A percentile compares a stretch with the other conserved stretches of the same genome.
Evolutionary conservation across 2,888 invertebrate genomes (phyloP).

Genomic region (Xanthorhoe spadicearia): DNA sequence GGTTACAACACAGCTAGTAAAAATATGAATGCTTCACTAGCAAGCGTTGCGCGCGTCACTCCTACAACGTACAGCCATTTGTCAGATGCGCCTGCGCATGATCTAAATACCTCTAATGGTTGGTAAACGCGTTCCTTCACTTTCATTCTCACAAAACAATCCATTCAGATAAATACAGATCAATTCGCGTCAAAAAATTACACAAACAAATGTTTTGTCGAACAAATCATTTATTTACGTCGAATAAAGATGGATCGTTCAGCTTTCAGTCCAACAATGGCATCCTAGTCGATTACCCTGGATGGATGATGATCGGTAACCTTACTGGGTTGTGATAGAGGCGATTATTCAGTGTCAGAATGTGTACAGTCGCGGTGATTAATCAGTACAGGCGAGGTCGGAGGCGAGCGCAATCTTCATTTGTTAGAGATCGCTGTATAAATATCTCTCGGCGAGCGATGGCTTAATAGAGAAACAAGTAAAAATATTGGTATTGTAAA

Average conservation of each 20-base stretch:
- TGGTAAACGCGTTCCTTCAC: slow-evolving; percentile 14
- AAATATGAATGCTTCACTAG: background rate
- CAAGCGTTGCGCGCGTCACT: background rate
- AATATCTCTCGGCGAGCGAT: slow-evolving; percentile 42
- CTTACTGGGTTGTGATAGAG: slow-evolving; percentile 15
- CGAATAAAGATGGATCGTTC: slow-evolving; percentile 37
- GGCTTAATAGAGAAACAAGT: slow-evolving; percentile 37
- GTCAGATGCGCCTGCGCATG: slow-evolving; percentile 1
- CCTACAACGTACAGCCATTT: background rate
- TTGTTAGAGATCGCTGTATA: slow-evolving; percentile 44
- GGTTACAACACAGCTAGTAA: too few relatives aligned
- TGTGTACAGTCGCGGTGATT: slow-evolving; percentile 18
- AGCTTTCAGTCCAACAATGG: slow-evolving; percentile 26
- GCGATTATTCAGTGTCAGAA: background rate
- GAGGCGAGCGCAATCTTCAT: slow-evolving; percentile 40
- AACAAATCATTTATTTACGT: slow-evolving; percentile 40
- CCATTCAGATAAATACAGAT: slow-evolving; percentile 29
- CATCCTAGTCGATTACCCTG: slow-evolving; percentile 32
- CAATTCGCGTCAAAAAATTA: slow-evolving; percentile 44
- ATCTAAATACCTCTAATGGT: slow-evolving; percentile 20
- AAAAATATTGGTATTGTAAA: slow-evolving; percentile 26
- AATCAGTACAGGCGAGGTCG: slow-evolving; percentile 38
- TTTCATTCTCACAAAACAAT: slow-evolving; percentile 9
- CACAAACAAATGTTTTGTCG: slow-evolving; percentile 41
- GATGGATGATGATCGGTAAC: background rate